A percentile compares a stretch with the other conserved stretches of the same genome.
These are phyloP conservation scores for Columba livia DNA, from an alignment of 2,113 vertebrate genomes.

Conservation along the genomic window DNA sequence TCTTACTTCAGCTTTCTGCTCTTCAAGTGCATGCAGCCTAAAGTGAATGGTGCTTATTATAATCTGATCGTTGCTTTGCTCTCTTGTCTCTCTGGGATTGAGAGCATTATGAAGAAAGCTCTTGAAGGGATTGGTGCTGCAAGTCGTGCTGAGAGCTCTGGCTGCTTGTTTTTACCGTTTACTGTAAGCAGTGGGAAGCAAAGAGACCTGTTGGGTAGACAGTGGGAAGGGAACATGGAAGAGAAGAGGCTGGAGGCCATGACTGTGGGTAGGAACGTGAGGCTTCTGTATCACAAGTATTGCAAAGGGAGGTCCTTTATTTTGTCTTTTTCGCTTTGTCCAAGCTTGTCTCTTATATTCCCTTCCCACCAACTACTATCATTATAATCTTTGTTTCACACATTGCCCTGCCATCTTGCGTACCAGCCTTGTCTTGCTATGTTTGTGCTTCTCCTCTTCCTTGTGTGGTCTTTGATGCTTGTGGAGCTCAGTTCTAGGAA, in stretches of 20 bases:
- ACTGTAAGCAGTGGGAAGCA: neutral
- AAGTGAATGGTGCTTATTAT: neutral
- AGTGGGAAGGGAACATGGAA: neutral
- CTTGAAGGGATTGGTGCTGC: neutral
- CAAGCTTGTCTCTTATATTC: neutral
- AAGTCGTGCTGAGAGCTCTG: neutral
- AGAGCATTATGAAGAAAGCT: neutral
- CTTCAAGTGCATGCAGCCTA: neutral
- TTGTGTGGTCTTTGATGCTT: neutral
- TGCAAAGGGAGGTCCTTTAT: neutral
- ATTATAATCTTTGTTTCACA: neutral
- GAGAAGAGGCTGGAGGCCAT: neutral
- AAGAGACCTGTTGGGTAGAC: neutral
- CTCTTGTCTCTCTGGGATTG: neutral
- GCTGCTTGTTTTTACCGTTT: neutral
- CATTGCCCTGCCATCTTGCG: neutral
- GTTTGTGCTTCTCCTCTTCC: neutral
- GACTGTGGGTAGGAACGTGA: neutral
- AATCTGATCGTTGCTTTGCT: neutral
- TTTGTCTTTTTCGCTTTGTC: neutral
- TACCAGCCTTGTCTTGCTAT: neutral
- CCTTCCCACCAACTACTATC: neutral
- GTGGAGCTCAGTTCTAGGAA: neutral
- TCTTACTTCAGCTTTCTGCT: neutral
- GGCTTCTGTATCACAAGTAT: neutral